Evolutionary conservation across 53 echinoderm and acorn worm species (phyloP), one percentile per base, ranked within the genome.

Genomic region (Echinarachnius parma): DNA sequence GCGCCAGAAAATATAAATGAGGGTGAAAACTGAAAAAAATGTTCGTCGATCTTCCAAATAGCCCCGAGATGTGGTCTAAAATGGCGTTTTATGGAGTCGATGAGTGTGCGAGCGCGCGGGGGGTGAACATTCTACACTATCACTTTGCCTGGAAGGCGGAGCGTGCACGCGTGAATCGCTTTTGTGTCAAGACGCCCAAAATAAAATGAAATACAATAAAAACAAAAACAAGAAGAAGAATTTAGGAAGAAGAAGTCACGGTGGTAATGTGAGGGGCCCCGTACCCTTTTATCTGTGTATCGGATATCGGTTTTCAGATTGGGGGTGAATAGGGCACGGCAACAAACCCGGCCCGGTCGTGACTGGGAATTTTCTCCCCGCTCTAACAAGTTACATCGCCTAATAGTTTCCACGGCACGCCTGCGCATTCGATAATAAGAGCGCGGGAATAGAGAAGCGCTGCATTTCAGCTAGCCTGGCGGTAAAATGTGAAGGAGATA

Each of bases 241-340:
- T 7, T 9, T 9, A 39, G 48, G 37, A 21, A 28, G 74, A 54
- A 56, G 56, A 72, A 56, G 57, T 72, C 74, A 72, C 74, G 74
- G 37, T 27, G 36, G 74, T 42, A 53, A 72, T 72, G 57, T 56
- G 57, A 72, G 55, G 74, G 74, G 74, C 74, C n/a, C n/a, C n/a
- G n/a, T n/a, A n/a, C n/a, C n/a, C n/a, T 72, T 72, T 72, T 72
- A 72, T 36, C 56, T 57, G 55, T 72, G 74, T 72, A 72, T 72
- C 74, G 23, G 55, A 72, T 72, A 72, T 72, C 74, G 74, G 74
- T 56, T 72, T 72, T 57, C 74, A 56, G 57, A n/a, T n/a, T 72
- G 55, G 27, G 42, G 37, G 56, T 37, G 74, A 72, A 57, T 36
- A 72, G 29, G 22, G 74, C 55, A 72, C 74, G 37, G 74, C 74